Percentiles rank a stretch among this genome's conserved stretches.
These are phyloP conservation scores for Epizoanthus illoricatus DNA, from an alignment of 92 coral and sea anemone genomes.

Conservation along the genomic window DNA sequence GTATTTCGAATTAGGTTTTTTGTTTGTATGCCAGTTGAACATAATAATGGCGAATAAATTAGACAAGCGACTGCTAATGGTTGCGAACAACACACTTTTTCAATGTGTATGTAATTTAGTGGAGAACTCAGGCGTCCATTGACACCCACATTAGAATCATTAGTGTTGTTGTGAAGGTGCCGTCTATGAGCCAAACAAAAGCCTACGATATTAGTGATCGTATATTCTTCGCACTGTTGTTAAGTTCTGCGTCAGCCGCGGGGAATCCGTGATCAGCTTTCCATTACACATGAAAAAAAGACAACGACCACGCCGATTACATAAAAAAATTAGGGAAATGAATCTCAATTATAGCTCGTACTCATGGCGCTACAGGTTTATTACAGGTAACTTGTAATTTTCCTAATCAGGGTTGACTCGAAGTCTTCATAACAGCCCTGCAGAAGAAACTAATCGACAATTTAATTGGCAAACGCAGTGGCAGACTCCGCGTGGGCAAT, in stretches of 20 bases:
- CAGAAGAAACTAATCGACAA: not conserved
- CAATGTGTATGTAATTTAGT: conserved; percentile 30
- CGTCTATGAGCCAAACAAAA: conserved; percentile 11
- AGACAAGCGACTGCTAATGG: not conserved
- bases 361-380: not conserved
- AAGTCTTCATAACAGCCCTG: too few relatives aligned
- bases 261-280: not conserved
- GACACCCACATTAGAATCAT: conserved; percentile 26
- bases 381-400: not conserved
- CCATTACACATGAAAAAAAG: not conserved
- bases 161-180: conserved; percentile 34
- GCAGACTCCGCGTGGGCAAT: not conserved
- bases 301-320: not conserved
- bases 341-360: not conserved
- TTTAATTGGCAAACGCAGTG: not conserved
- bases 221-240: conserved; percentile 13
- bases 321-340: not conserved
- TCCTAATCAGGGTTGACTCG: not conserved
- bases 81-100: not conserved
- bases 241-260: conserved; percentile 7
- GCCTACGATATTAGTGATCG: conserved; percentile 24
- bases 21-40: conserved; percentile 1
- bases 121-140: conserved; percentile 2
- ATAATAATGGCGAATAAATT: not conserved
- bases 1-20: not conserved